Base-by-base conservation (phyloP, 2,113 vertebrate species). In the Amphiprion ocellaris region DNA sequence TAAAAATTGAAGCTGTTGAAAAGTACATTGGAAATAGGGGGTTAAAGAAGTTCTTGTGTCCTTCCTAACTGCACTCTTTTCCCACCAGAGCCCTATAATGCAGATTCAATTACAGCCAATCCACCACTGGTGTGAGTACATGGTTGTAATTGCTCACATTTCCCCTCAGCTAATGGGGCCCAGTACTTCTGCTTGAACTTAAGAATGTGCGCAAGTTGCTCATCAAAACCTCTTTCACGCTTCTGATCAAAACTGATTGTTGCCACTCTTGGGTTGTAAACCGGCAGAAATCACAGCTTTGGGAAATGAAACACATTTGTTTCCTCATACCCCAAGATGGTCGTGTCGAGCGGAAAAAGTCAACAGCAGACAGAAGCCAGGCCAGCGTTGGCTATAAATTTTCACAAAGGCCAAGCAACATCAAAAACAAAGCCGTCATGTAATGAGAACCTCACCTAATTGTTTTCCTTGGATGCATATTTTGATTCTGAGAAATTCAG, bases 181-280 rank as follows among this genome's bases (percentile, higher is more conserved):
- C 69, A 74, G 62, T 53, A 58, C 59, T 74, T 76, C 46, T 69
- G 47, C 69, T 83, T 59, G 60, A 78, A 75, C 74, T 78, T 69
- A 58, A 70, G 58, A 78, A 77, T 69, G 47, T 62, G 49, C 21
- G 53, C 66, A 76, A 83, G 80, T 75, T 68, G 61, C 64, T 87
- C 81, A 85, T 90, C 71, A 74, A 68, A 90, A 84, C 68, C 47
- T 66, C 63, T 56, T 85, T 79, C 74, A 82, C 69, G 60, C 79
- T 82, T 79, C 67, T 81, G 77, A 87, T 88, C 79, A 79, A 81
- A 85, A 86, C 46, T 84, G 72, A 87, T 77, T 86, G 71, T 83
- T 89, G 56, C 76, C 65, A 77, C 76, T 85, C 72, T 75, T 28
- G 33, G 30, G 55, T 78, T 80, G 56, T 83, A 84, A 83, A 85